Conservation (phyloP, 2,888 invertebrate species). For the Acronicta aceris region DNA sequence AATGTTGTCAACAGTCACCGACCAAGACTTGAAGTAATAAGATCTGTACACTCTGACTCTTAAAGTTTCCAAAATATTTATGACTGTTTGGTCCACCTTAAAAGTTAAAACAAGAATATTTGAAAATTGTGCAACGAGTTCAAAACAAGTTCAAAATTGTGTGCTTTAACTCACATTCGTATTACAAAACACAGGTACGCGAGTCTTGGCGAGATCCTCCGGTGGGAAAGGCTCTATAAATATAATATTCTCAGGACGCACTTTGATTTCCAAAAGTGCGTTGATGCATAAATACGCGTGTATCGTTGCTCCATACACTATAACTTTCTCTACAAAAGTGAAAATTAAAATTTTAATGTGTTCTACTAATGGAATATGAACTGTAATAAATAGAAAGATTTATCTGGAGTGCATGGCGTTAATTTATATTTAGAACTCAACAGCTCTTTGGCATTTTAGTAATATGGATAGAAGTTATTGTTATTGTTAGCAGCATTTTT, state of each 20-base stretch:
- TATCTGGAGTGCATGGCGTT: no score
- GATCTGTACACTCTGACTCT: constrained; percentile 84
- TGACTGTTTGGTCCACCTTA: constrained; percentile 87
- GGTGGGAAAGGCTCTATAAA: constrained; percentile 89
- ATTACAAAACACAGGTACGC: constrained; percentile 78
- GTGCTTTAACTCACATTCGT: constrained; percentile 69
- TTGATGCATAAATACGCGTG: constrained; percentile 91
- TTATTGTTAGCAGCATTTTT: no score
- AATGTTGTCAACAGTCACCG: constrained; percentile 61
- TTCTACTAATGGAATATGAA: no score
- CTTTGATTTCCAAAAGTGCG: constrained; percentile 89
- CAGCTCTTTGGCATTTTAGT: no score
- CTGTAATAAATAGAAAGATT: no score
- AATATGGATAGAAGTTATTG: no score
- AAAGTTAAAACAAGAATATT: neutral
- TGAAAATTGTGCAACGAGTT: no score
- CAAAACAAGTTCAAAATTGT: no score
- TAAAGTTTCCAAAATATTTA: constrained; percentile 72
- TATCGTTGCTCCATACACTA: constrained; percentile 92
- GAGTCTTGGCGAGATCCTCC: constrained; percentile 64
- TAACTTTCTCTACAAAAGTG: constrained; percentile 75
- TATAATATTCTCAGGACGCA: constrained; percentile 88
- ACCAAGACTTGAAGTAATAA: constrained; percentile 89
- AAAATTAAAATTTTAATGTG: no score
- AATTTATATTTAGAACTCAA: no score